phyloP scores from a whole-genome alignment of 2,888 invertebrate species.

The Caenorhabditis panamensis region DNA sequence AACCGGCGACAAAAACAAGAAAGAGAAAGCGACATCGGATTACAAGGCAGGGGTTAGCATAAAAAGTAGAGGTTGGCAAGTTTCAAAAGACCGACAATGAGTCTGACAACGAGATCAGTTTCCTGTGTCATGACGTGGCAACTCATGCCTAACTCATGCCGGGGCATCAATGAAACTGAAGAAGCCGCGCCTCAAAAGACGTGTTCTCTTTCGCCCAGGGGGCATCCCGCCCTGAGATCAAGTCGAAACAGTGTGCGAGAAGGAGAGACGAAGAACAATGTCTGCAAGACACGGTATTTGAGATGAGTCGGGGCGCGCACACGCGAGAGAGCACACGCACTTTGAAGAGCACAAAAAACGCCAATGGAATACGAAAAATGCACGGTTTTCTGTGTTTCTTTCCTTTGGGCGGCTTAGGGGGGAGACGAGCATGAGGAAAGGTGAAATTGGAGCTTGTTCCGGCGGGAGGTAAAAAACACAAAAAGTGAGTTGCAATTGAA shows the following conservation, averaged over 20 bases:
- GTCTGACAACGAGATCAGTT: background rate
- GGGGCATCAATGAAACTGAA: slow-evolving; percentile 28
- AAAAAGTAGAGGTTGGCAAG: background rate
- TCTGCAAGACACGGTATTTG: slow-evolving; percentile 17
- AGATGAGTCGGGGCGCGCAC: background rate
- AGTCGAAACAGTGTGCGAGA: background rate
- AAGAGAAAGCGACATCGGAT: slow-evolving; percentile 18
- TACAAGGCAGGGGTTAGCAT: background rate
- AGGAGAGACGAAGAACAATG: slow-evolving; percentile 13
- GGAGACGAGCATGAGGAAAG: background rate
- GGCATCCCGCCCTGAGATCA: slow-evolving; percentile 9
- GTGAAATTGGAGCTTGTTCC: slow-evolving; percentile 10
- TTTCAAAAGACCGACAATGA: too few species aligned
- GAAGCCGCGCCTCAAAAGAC: slow-evolving; percentile 17
- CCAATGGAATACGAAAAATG: too few species aligned
- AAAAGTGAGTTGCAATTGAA: slow-evolving; percentile 6
- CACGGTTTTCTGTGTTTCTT: background rate
- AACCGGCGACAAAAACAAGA: slow-evolving; percentile 1
- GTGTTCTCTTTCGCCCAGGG: slow-evolving; percentile 20
- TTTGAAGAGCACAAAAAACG: slow-evolving; percentile 35
- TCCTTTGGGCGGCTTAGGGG: too few species aligned
- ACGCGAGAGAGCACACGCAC: slow-evolving; percentile 29
- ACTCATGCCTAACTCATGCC: background rate
- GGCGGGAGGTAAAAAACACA: background rate
- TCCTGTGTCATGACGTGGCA: slow-evolving; percentile 9